Percentiles rank a stretch among this genome's conserved stretches.
phyloP scores from a whole-genome alignment of 2,113 vertebrate species.

The Bombycilla garrulus region DNA sequence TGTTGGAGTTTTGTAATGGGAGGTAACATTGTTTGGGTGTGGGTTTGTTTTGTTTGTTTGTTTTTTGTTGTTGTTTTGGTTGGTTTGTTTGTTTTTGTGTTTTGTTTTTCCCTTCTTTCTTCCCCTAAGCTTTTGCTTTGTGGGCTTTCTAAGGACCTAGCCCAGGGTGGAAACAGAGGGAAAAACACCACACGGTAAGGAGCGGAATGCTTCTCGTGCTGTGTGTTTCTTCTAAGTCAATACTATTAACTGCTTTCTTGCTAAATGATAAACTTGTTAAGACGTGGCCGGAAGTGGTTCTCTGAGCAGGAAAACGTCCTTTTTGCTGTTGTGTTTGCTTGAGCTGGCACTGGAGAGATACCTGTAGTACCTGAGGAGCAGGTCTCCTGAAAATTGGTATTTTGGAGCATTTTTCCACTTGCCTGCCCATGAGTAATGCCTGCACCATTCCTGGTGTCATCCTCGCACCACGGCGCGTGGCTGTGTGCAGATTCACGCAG shows the following conservation, averaged over 20 bases:
- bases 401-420: not conserved
- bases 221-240: not conserved
- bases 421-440: not conserved
- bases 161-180: not conserved
- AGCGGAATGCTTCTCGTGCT: not conserved
- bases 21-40: not conserved
- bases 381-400: not conserved
- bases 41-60: too few relatives aligned
- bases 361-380: not conserved
- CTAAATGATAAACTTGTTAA: not conserved
- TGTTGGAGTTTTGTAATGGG: not conserved
- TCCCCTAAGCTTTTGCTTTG: not conserved
- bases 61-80: too few relatives aligned
- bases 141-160: not conserved
- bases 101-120: not conserved
- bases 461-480: fast-evolving
- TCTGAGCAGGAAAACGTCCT: not conserved
- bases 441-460: not conserved
- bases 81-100: too few relatives aligned
- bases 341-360: not conserved
- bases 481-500: not conserved
- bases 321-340: not conserved
- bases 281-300: not conserved
- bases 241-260: not conserved
- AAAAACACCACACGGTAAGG: not conserved